Evolutionary conservation across 2,888 invertebrate species (phyloP).

Genomic region (Coleophora flavipennella): DNA sequence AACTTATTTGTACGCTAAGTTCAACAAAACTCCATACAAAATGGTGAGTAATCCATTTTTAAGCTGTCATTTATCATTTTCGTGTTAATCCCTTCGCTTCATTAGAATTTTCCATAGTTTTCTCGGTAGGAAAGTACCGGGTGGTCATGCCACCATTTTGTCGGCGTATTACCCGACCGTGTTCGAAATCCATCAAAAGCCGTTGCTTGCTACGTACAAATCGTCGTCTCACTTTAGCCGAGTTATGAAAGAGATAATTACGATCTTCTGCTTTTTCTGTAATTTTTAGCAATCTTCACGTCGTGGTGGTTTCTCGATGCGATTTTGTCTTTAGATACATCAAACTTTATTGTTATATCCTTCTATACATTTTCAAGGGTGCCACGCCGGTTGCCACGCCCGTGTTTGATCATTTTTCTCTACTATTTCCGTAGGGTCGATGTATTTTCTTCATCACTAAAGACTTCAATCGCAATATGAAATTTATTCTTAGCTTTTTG

Average conservation of each 20-base stretch:
- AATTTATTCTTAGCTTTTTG: too few species aligned
- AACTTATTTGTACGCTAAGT: slow-evolving; percentile 63
- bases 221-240: slow-evolving; percentile 7
- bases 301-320: slow-evolving; percentile 3
- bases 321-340: not conserved
- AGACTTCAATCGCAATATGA: too few species aligned
- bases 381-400: slow-evolving; percentile 26
- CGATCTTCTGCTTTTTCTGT: slow-evolving; percentile 15
- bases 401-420: slow-evolving; percentile 6
- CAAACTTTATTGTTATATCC: not conserved
- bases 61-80: slow-evolving; percentile 13
- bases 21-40: slow-evolving; percentile 61
- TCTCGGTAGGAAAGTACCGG: slow-evolving; percentile 29
- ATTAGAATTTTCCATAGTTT: slow-evolving; percentile 9
- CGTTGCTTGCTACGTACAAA: slow-evolving; percentile 7
- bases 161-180: slow-evolving; percentile 30
- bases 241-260: slow-evolving; percentile 1
- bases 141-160: slow-evolving; percentile 59
- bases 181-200: slow-evolving; percentile 18
- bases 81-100: not conserved
- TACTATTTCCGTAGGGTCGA: not conserved
- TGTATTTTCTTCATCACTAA: too few species aligned
- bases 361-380: slow-evolving; percentile 20
- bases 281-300: too few species aligned
- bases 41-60: slow-evolving; percentile 52